These are phyloP conservation scores for Drosophila lutescens DNA, from an alignment of 2,888 invertebrate genomes.

Conservation along the genomic window DNA sequence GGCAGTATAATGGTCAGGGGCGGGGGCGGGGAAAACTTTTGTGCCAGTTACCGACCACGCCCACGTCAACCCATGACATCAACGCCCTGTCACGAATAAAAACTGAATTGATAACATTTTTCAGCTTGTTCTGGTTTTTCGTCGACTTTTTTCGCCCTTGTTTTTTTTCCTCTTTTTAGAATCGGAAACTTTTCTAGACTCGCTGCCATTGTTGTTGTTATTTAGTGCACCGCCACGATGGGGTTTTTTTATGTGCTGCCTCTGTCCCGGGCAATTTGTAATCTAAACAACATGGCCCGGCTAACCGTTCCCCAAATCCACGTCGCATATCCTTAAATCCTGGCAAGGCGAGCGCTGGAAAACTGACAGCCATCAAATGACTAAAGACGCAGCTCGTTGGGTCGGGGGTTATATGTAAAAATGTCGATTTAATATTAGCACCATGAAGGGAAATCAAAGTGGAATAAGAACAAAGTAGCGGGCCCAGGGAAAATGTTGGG, in stretches of 20 bases:
- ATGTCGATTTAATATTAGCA: constrained; percentile 72
- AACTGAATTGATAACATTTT: constrained; percentile 76
- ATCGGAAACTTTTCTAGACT: constrained; percentile 26
- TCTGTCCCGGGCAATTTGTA: constrained; percentile 73
- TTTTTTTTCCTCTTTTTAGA: constrained; percentile 6
- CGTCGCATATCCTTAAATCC: constrained; percentile 67
- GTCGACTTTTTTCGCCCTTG: constrained; percentile 24
- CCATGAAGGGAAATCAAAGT: constrained; percentile 72
- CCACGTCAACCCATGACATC: constrained; percentile 48
- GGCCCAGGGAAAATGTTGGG: constrained; percentile 1
- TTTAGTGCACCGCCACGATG: constrained; percentile 18
- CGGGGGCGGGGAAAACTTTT: constrained; percentile 24
- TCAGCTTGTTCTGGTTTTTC: constrained; percentile 56
- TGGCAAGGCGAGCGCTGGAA: constrained; percentile 47
- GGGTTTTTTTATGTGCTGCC: constrained; percentile 29
- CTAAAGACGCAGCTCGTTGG: constrained; percentile 16
- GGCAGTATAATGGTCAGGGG: constrained; percentile 24
- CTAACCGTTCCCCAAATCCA: constrained; percentile 25
- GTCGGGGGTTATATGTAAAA: constrained; percentile 51
- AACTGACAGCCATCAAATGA: constrained; percentile 41
- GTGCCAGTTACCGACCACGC: constrained; percentile 62
- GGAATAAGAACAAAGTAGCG: constrained; percentile 46
- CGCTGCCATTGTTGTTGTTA: constrained; percentile 22
- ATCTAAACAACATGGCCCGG: constrained; percentile 76
- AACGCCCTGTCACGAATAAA: constrained; percentile 61